phyloP scores from a whole-genome alignment of 1,140 invertebrate species.

The Ceratoteleas bidentatus region DNA sequence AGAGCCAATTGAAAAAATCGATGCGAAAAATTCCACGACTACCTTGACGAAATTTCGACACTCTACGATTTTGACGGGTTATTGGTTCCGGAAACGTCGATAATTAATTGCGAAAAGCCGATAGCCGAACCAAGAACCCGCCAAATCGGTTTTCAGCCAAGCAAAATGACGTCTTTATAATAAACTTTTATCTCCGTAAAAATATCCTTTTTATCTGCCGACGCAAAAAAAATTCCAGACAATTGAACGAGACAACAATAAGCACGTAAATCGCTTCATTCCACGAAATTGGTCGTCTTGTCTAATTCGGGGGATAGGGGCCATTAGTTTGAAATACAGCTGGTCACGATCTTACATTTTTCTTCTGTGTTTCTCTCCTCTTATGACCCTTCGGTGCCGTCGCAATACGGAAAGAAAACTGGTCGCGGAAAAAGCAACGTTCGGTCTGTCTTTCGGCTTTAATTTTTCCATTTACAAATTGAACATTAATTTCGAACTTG shows the following conservation, averaged over 20 bases:
- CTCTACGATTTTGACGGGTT: too few relatives aligned
- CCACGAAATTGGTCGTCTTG: constrained; percentile 39
- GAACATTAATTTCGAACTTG: constrained; percentile 31
- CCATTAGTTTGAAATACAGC: constrained; percentile 51
- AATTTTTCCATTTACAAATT: constrained; percentile 26
- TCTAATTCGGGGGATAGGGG: constrained; percentile 35
- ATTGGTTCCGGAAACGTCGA: too few relatives aligned
- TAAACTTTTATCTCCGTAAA: constrained; percentile 8
- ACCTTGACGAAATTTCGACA: too few relatives aligned
- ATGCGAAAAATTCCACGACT: too few relatives aligned
- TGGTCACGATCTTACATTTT: constrained; percentile 51
- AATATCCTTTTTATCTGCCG: background rate
- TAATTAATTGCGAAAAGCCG: too few relatives aligned
- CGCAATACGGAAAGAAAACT: constrained; percentile 18
- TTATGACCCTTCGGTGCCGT: constrained; percentile 12
- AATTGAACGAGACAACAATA: constrained; percentile 42
- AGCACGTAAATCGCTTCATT: constrained; percentile 51
- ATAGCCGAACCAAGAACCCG: too few relatives aligned
- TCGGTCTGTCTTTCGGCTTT: constrained; percentile 8
- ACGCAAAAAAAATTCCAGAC: constrained; percentile 24
- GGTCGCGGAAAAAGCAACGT: constrained; percentile 15
- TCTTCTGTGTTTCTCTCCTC: constrained; percentile 22
- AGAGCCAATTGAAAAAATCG: too few relatives aligned
- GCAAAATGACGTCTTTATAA: background rate
- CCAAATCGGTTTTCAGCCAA: too few relatives aligned